Percentiles rank a stretch among this genome's conserved stretches.
Conservation (phyloP, 1,140 invertebrate genomes). For the Aphaenogaster ashmeadi region DNA sequence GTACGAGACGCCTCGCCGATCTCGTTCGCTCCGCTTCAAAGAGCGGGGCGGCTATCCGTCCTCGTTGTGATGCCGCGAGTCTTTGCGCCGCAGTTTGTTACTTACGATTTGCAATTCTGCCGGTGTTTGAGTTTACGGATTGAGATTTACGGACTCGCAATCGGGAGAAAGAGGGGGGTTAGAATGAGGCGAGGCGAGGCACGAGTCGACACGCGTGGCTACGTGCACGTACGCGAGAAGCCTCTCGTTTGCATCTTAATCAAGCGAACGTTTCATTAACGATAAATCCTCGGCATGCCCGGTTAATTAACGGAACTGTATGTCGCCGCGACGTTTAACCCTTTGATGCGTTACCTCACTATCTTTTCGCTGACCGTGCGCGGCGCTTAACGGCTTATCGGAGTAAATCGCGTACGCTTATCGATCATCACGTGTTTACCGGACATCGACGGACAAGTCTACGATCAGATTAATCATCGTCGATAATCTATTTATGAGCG, state of each 20-base stretch:
- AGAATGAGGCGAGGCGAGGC: background rate
- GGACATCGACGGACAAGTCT: background rate
- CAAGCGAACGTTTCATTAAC: constrained; percentile 49
- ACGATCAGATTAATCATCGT: constrained; percentile 37
- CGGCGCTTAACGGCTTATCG: background rate
- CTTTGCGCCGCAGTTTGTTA: constrained; percentile 60
- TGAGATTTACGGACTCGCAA: constrained; percentile 64
- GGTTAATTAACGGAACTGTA: constrained; percentile 55
- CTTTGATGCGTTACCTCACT: constrained; percentile 28
- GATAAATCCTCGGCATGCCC: constrained; percentile 26
- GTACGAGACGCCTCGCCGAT: constrained; percentile 7
- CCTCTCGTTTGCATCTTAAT: constrained; percentile 63
- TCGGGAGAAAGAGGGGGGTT: background rate
- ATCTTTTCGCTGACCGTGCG: constrained; percentile 7
- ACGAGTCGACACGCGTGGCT: background rate
- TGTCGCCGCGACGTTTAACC: constrained; percentile 47
- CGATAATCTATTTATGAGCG: constrained; percentile 15
- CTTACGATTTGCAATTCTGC: constrained; percentile 64
- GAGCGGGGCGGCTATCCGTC: background rate
- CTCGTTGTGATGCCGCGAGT: constrained; percentile 56
- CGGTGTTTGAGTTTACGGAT: constrained; percentile 64
- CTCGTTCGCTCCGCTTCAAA: constrained; percentile 52
- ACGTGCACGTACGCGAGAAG: constrained; percentile 15
- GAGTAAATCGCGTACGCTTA: constrained; percentile 10
- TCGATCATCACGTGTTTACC: background rate